Evolutionary conservation across 1,140 invertebrate species (phyloP).

Genomic region (Himalopsyche phryganea): DNA sequence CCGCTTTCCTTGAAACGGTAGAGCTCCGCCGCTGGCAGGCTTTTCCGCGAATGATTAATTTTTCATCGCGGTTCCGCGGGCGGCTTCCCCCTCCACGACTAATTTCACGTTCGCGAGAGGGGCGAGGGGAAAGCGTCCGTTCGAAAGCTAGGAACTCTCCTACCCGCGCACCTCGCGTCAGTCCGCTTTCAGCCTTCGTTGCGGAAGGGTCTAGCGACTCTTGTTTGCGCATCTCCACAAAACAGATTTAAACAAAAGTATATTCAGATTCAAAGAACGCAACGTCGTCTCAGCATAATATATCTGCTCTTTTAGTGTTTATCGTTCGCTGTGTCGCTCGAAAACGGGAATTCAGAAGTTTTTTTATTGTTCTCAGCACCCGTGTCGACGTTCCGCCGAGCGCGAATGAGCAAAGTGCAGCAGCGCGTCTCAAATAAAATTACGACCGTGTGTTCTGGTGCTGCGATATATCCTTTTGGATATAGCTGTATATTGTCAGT

Average conservation of each 20-base stretch:
- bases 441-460: constrained; percentile 4
- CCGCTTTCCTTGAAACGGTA: not conserved
- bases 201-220: not conserved
- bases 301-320: no score
- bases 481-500: constrained; percentile 12
- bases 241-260: no score
- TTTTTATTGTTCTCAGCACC: no score
- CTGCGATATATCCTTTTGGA: constrained; percentile 4
- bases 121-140: not conserved
- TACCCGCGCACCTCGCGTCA: constrained; percentile 1
- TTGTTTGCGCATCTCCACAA: not conserved
- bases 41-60: constrained; percentile 24
- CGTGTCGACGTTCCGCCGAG: not conserved
- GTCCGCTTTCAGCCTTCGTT: constrained; percentile 15
- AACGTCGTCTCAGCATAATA: no score
- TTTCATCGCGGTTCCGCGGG: constrained; percentile 3
- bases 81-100: not conserved
- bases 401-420: constrained; percentile 12
- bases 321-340: no score
- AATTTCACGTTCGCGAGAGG: not conserved
- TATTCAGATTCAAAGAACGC: no score
- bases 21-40: constrained; percentile 10
- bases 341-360: no score
- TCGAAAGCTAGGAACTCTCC: not conserved
- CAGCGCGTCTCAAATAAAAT: constrained; percentile 9